Percentiles rank a stretch among this genome's conserved stretches.
Conservation (phyloP, 2,797 vertebrate genomes). For the Lagorchestes hirsutus region DNA sequence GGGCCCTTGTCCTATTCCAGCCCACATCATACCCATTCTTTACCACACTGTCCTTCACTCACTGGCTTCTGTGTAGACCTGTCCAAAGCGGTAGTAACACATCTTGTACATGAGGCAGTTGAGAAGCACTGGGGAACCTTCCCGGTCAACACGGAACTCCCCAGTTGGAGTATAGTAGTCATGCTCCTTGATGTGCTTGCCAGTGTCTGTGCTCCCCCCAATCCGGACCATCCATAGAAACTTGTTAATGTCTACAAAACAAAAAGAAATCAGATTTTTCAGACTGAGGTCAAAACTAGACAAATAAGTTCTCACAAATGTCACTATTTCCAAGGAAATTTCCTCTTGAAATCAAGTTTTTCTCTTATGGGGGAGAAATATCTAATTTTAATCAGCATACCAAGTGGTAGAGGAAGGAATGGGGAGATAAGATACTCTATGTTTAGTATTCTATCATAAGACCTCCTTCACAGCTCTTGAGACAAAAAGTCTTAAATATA, state of each 20-base stretch:
- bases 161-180: conserved; percentile 99
- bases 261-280: not conserved
- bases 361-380: not conserved
- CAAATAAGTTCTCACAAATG: conserved; percentile 24
- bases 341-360: not conserved
- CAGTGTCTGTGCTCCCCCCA: conserved; percentile 98
- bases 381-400: conserved; percentile 47
- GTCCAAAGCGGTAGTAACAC: conserved; percentile 99
- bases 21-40: conserved; percentile 20
- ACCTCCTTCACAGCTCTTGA: not conserved
- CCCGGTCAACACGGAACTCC: conserved; percentile 97
- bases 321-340: conserved; percentile 53
- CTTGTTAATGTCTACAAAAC: conserved; percentile 96
- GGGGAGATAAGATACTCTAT: not conserved
- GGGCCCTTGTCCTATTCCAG: conserved; percentile 12
- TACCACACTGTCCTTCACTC: conserved; percentile 82
- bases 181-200: conserved; percentile 98
- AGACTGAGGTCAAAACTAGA: not conserved
- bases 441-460: not conserved
- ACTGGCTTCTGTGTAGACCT: conserved; percentile 99
- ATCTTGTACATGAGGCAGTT: conserved; percentile 99
- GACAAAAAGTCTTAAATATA: not conserved
- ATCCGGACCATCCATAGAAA: conserved; percentile 99
- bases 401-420: not conserved
- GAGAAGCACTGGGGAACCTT: conserved; percentile 97